Conservation (phyloP, 1,140 invertebrate genomes). For the Drosophila obscura region DNA sequence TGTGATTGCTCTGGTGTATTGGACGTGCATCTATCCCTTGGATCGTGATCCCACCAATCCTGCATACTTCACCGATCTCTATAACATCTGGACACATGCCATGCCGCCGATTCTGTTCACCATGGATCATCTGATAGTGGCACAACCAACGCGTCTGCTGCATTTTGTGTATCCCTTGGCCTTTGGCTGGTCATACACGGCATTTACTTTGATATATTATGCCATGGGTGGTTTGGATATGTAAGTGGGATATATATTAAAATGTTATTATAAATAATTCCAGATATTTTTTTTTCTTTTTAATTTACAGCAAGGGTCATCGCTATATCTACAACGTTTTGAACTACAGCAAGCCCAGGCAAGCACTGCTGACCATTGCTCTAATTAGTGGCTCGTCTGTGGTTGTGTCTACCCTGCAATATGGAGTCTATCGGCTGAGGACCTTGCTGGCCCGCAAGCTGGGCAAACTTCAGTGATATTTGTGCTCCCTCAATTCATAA, state of each 20-base stretch:
- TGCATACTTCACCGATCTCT: not conserved
- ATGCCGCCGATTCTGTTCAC: conserved; percentile 89
- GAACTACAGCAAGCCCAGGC: conserved; percentile 12
- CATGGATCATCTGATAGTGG: conserved; percentile 88
- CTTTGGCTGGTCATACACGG: conserved; percentile 86
- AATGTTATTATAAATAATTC: not conserved
- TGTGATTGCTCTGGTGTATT: conserved; percentile 19
- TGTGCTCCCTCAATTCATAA: not conserved
- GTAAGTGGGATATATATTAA: conserved; percentile 67
- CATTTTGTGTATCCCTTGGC: conserved; percentile 88
- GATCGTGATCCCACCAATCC: not conserved
- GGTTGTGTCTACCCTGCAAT: conserved; percentile 23
- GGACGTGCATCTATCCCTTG: conserved; percentile 24
- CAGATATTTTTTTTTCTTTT: not conserved
- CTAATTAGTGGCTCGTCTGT: not conserved
- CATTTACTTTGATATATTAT: conserved; percentile 89
- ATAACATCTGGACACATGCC: conserved; percentile 88
- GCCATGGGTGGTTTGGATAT: conserved; percentile 87
- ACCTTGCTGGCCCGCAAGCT: conserved; percentile 34
- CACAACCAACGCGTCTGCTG: conserved; percentile 87
- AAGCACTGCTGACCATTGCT: rapidly evolving
- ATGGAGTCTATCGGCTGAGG: conserved; percentile 52
- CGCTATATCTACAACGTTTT: conserved; percentile 38
- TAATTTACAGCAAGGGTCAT: conserved; percentile 17
- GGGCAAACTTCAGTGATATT: conserved; percentile 20